These are phyloP conservation scores for Musca vetustissima DNA, from an alignment of 1,140 invertebrate species.

Conservation along the genomic window DNA sequence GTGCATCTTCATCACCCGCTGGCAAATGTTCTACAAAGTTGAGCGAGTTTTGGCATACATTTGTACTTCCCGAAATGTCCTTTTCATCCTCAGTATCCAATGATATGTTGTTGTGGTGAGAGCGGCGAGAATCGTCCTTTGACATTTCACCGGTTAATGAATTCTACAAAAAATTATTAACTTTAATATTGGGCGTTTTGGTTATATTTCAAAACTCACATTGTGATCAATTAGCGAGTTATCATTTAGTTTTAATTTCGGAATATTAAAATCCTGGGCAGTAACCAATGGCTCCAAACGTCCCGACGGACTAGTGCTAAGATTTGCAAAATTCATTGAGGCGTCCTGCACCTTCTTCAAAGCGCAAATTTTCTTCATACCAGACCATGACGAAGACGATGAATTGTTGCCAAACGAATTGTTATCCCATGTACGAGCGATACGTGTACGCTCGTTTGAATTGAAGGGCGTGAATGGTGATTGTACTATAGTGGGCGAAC, in stretches of 20 bases:
- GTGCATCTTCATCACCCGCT: slow-evolving; percentile 33
- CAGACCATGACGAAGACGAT: slow-evolving; percentile 29
- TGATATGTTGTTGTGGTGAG: not conserved
- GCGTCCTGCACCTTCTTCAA: slow-evolving; percentile 44
- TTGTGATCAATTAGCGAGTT: slow-evolving; percentile 18
- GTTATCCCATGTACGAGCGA: slow-evolving; percentile 33
- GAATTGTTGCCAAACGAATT: slow-evolving; percentile 28
- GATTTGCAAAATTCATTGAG: slow-evolving; percentile 44
- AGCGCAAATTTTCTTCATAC: slow-evolving; percentile 37
- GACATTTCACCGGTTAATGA: not conserved
- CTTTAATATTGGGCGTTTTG: not conserved
- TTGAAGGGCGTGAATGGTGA: slow-evolving; percentile 36
- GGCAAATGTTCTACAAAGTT: not conserved
- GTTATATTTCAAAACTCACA: slow-evolving; percentile 2
- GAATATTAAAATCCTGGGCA: slow-evolving; percentile 1
- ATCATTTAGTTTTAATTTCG: slow-evolving; percentile 31
- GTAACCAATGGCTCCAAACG: slow-evolving; percentile 44
- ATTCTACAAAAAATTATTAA: not conserved
- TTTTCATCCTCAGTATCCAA: slow-evolving; percentile 4
- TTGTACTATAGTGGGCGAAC: not conserved
- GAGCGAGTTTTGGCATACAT: slow-evolving; percentile 1
- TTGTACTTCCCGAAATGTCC: no score
- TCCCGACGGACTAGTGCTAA: slow-evolving; percentile 50
- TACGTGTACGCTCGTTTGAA: slow-evolving; percentile 40
- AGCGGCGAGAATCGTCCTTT: not conserved